These are phyloP conservation scores for Chrysomallon squamiferum DNA, from an alignment of 1,140 invertebrate species.

Conservation along the genomic window DNA sequence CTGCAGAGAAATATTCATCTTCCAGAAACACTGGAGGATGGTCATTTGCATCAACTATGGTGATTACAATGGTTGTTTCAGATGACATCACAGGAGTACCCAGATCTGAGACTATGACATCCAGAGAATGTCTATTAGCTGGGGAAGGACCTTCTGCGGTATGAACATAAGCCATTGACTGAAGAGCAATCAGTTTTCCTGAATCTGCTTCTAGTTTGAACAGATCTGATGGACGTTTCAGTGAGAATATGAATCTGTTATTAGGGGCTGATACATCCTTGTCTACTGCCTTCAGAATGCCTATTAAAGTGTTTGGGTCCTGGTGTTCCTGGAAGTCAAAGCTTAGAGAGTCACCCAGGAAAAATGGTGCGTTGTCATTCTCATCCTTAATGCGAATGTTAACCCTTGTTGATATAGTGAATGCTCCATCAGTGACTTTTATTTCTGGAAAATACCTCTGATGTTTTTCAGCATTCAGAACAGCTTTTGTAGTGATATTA, in stretches of 20 bases:
- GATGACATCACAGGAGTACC: slow-evolving; percentile 88
- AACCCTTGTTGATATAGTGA: slow-evolving; percentile 73
- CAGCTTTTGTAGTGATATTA: slow-evolving; percentile 83
- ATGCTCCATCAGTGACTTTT: slow-evolving; percentile 78
- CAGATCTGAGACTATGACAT: slow-evolving; percentile 90
- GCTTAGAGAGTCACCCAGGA: slow-evolving; percentile 26
- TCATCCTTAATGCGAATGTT: slow-evolving; percentile 85
- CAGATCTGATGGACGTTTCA: slow-evolving; percentile 87
- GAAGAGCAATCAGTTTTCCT: slow-evolving; percentile 88
- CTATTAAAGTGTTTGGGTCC: slow-evolving; percentile 74
- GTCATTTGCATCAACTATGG: slow-evolving; percentile 56
- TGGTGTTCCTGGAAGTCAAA: slow-evolving; percentile 75
- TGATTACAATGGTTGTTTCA: slow-evolving; percentile 45
- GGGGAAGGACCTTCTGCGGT: slow-evolving; percentile 76
- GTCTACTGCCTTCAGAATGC: slow-evolving; percentile 84
- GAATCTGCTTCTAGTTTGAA: slow-evolving; percentile 90
- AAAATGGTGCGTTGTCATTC: slow-evolving; percentile 58
- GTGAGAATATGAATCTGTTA: slow-evolving; percentile 85
- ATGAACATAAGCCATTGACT: slow-evolving; percentile 81
- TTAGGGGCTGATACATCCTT: slow-evolving; percentile 91
- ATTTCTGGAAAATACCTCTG: slow-evolving; percentile 79
- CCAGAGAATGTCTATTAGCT: slow-evolving; percentile 86
- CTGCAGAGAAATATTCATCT: slow-evolving; percentile 64
- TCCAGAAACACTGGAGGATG: slow-evolving; percentile 56
- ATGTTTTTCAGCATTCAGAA: slow-evolving; percentile 80